Conservation (phyloP, 2,113 vertebrate species). For the Zonotrichia leucophrys region DNA sequence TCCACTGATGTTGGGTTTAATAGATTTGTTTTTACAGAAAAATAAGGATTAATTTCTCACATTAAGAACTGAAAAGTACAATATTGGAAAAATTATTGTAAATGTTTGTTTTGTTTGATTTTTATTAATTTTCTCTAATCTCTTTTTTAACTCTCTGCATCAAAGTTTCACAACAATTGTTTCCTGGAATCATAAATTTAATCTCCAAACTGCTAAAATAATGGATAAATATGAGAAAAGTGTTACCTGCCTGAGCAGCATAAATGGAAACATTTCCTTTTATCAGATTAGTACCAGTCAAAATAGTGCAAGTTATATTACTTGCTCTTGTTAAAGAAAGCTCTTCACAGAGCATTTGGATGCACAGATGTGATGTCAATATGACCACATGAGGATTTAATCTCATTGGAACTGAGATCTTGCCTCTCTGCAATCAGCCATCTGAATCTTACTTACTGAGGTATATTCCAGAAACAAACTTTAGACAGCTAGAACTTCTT, state of each 20-base stretch:
- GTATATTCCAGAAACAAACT: not conserved
- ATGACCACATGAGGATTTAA: not conserved
- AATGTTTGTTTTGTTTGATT: not conserved
- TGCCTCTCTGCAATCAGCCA: not conserved
- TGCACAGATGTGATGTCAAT: not conserved
- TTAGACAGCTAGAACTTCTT: not conserved
- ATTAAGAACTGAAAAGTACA: not conserved
- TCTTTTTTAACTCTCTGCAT: not conserved
- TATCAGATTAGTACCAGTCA: not conserved
- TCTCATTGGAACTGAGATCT: not conserved
- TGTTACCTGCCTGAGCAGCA: not conserved
- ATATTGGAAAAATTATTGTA: not conserved
- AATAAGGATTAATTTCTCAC: not conserved
- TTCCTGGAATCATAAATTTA: not conserved
- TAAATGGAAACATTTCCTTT: not conserved
- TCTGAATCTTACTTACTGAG: not conserved
- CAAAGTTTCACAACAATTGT: not conserved
- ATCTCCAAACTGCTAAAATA: not conserved
- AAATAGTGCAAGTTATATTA: not conserved
- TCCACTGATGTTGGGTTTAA: not conserved
- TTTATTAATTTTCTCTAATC: not conserved
- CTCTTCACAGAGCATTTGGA: not conserved
- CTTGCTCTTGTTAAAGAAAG: not conserved
- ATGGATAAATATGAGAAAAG: not conserved
- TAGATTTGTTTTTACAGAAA: not conserved